Base-by-base conservation (phyloP, 2,797 vertebrate genomes). In the Tapirus indicus region DNA sequence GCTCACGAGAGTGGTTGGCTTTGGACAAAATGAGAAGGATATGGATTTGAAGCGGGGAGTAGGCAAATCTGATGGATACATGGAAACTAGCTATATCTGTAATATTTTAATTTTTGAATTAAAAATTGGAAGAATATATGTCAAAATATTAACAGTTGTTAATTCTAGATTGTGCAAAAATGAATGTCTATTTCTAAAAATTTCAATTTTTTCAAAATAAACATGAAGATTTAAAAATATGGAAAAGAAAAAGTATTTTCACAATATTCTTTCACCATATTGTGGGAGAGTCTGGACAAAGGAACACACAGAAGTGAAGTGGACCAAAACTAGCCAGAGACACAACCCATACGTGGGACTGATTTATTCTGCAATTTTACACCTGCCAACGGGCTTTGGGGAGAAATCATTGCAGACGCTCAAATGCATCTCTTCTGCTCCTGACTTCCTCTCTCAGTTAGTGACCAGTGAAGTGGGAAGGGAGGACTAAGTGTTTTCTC, bases 311-410 rank as follows among this genome's bases (percentile, higher is more conserved):
- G 78, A 11, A 9, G 14, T 21, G 6, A 32, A 49, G 25, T 0
- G n/a, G 2, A 12, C 54, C 84, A 0, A n/a, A 49, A 74, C 21
- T 7, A 21, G 21, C 35, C 87, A 68, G 68, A 90, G 58, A 52
- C 13, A 3, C 21, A 2, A 8, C 12, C 20, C 49, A 12, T 13
- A 5, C 0, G 14, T 2, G 25, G 23, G 49, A 32, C 17, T 27
- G 29, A 17, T 23, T 14, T 21, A 17, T 8, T 23, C 58, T n/a
- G n/a, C 9, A 38, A 8, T 5, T 71, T 75, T 54, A 20, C 2
- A 44, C 20, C 52, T 66, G 27, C 68, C 18, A 1, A 5, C 0
- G 0, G 13, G 82, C 52, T 68, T 32, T 17, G 12, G 29, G 18
- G 71, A 38, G 58, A 49, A 72, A 21, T 79, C 80, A 29, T 16